A percentile compares a stretch with the other conserved stretches of the same genome.
These are phyloP conservation scores for Atherinomorus stipes DNA, from an alignment of 2,113 vertebrate genomes.

Conservation along the genomic window DNA sequence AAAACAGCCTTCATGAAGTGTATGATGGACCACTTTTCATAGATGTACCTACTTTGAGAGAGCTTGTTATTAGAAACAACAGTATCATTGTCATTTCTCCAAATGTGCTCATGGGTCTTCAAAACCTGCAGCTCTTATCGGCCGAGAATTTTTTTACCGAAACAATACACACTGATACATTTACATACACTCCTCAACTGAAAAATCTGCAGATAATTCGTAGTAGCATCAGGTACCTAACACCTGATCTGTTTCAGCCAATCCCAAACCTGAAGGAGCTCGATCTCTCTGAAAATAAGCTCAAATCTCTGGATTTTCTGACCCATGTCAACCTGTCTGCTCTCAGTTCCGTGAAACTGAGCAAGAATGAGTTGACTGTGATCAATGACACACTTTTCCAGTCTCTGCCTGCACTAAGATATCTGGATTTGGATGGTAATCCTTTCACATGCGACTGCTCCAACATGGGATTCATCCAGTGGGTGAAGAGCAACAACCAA, in stretches of 20 bases:
- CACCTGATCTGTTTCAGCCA: slow-evolving; percentile 50
- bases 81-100: too few species aligned
- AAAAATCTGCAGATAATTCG: too few species aligned
- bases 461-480: slow-evolving; percentile 66
- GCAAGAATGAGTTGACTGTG: slow-evolving; percentile 53
- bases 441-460: slow-evolving; percentile 71
- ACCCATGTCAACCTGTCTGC: slow-evolving; percentile 37
- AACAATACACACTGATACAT: too few species aligned
- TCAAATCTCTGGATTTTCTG: slow-evolving; percentile 75
- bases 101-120: slow-evolving; percentile 10
- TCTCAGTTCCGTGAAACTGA: slow-evolving; percentile 49
- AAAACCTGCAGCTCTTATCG: too few species aligned
- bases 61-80: too few species aligned
- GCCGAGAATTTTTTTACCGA: too few species aligned
- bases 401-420: slow-evolving; percentile 51
- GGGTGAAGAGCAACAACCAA: slow-evolving; percentile 48
- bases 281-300: slow-evolving; percentile 34
- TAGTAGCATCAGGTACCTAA: too few species aligned
- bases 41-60: neutral
- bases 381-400: slow-evolving; percentile 54
- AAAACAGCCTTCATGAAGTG: too few species aligned
- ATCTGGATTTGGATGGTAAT: slow-evolving; percentile 70
- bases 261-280: slow-evolving; percentile 58
- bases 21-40: too few species aligned
- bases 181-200: too few species aligned